Evolutionary conservation across 2,888 invertebrate species (phyloP).

Genomic region (Augochlorella aurata): DNA sequence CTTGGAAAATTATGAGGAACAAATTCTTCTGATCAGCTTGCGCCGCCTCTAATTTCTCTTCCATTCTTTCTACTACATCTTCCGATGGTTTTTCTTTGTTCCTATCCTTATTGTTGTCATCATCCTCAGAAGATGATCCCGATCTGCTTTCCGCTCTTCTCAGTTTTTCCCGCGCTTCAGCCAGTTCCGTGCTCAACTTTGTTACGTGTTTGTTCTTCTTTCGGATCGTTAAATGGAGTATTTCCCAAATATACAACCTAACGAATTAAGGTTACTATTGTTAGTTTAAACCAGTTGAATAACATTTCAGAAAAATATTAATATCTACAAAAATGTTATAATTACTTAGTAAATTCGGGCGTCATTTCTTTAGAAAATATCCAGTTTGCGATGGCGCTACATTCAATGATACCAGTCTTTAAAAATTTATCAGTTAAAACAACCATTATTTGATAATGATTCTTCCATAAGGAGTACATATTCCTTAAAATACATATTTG

Average conservation of each 20-base stretch:
- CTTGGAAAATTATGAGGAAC: conserved; percentile 98
- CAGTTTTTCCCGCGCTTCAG: conserved; percentile 93
- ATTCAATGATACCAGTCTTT: conserved; percentile 98
- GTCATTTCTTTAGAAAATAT: conserved; percentile 97
- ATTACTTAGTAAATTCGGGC: conserved; percentile 91
- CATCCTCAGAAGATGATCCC: conserved; percentile 91
- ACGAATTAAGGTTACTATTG: conserved; percentile 41
- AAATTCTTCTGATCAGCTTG: conserved; percentile 98
- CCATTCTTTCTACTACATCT: conserved; percentile 97
- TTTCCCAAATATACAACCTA: conserved; percentile 97
- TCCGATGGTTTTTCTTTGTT: conserved; percentile 87
- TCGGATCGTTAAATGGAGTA: conserved; percentile 96
- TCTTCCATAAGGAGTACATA: conserved; percentile 97
- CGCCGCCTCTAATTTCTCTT: conserved; percentile 95
- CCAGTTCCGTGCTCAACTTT: conserved; percentile 90
- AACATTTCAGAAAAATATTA: background rate
- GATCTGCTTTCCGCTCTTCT: conserved; percentile 92
- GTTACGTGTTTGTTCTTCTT: conserved; percentile 98
- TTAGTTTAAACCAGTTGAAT: background rate
- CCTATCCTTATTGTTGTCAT: conserved; percentile 84
- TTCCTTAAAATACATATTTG: conserved; percentile 96
- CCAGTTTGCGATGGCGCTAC: conserved; percentile 98
- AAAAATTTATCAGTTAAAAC: conserved; percentile 98
- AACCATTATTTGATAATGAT: conserved; percentile 98
- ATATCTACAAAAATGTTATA: background rate